Evolutionary conservation across 2,888 invertebrate genomes (phyloP).

Genomic region (Drosophila fulvimacula): DNA sequence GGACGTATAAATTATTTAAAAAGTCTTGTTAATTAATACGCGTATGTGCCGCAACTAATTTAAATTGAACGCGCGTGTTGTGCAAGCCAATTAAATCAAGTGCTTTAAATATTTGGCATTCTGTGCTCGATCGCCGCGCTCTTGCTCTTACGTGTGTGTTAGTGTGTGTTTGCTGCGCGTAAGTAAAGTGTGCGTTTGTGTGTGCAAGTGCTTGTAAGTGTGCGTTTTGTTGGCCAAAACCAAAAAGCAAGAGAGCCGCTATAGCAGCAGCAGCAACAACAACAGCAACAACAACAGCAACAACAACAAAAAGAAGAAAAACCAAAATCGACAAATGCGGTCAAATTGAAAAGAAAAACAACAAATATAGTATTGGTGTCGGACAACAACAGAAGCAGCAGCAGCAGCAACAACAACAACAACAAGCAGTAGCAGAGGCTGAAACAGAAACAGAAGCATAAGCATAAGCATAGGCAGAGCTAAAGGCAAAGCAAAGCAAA

Average conservation of each 20-base stretch:
- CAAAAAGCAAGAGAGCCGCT: conserved; percentile 69
- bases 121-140: conserved; percentile 47
- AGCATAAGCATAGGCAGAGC: conserved; percentile 23
- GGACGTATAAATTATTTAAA: conserved; percentile 54
- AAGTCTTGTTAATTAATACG: conserved; percentile 49
- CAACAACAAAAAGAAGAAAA: conserved; percentile 62
- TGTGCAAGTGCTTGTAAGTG: conserved; percentile 55
- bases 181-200: conserved; percentile 41
- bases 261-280: conserved; percentile 42
- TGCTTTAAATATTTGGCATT: conserved; percentile 47
- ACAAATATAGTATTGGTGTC: conserved; percentile 58
- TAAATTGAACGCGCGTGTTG: conserved; percentile 46
- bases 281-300: background rate
- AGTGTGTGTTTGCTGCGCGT: conserved; percentile 39
- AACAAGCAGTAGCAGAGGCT: conserved; percentile 4
- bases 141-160: conserved; percentile 44
- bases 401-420: conserved; percentile 16
- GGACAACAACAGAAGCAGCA: conserved; percentile 31
- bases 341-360: conserved; percentile 78
- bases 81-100: conserved; percentile 44
- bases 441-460: conserved; percentile 21
- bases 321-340: conserved; percentile 78
- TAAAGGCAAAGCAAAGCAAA: conserved; percentile 39
- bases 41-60: conserved; percentile 47
- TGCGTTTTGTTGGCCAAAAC: conserved; percentile 71